Conservation (phyloP, 2,888 invertebrate species). For the Dicranocentrus wangi region DNA sequence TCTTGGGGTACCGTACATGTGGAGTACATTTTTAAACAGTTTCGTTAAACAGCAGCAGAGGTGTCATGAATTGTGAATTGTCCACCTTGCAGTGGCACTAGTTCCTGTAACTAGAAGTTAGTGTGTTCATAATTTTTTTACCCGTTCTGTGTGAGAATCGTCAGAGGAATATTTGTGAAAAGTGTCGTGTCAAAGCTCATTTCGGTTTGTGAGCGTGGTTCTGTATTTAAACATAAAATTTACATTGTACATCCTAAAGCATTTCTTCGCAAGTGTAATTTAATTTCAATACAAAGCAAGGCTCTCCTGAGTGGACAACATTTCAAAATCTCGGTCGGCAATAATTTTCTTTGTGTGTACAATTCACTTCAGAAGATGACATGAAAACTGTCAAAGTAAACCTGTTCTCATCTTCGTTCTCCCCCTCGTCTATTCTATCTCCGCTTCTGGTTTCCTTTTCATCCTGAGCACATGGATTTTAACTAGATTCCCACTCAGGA, state of each 20-base stretch:
- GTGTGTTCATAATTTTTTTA: not conserved
- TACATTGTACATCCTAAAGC: no score
- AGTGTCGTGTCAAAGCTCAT: constrained; percentile 2
- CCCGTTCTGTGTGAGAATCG: not conserved
- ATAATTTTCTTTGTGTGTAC: constrained; percentile 28
- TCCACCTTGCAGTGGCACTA: not conserved
- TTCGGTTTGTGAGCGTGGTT: not conserved
- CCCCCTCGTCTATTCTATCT: constrained; percentile 17
- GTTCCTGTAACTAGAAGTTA: not conserved
- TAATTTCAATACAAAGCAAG: no score
- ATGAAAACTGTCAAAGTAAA: constrained; percentile 43
- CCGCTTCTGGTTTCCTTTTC: constrained; percentile 45
- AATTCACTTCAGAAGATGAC: constrained; percentile 16
- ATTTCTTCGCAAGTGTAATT: no score
- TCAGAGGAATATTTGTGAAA: not conserved
- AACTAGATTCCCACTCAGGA: not conserved
- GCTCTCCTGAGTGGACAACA: constrained; percentile 13
- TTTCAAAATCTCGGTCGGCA: constrained; percentile 32
- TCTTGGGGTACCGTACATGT: not conserved
- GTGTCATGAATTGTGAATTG: not conserved
- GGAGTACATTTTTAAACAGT: no score
- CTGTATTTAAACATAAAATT: not conserved
- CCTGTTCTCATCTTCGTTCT: constrained; percentile 43
- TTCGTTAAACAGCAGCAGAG: not conserved
- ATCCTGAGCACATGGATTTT: constrained; percentile 6